Evolutionary conservation across 23 tunicate species (phyloP), one percentile per base, ranked within the genome.

Genomic region (Ciona savignyi): DNA sequence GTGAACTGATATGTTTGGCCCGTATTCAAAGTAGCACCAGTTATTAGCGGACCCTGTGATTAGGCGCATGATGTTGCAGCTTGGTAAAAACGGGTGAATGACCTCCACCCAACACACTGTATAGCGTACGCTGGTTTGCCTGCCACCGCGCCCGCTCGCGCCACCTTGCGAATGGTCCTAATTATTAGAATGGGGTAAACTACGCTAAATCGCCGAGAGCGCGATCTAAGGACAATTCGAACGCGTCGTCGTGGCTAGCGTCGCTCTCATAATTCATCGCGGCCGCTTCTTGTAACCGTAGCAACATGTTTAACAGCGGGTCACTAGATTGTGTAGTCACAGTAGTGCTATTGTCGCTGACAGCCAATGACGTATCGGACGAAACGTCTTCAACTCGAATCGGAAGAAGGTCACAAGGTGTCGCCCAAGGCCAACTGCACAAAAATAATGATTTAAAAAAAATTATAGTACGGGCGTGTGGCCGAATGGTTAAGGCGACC

Each of bases 281-380:
- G 1, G 77, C 70, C 6, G 87, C 96, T 30, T 88, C 96, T 29
- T 82, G 96, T 78, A 88, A 66, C 60, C 72, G 81, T 70, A 88
- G 62, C 79, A 88, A 29, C 96, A 88, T 88, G 75, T 82, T 88
- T 25, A 81, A 60, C 62, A 88, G 79, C 2, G 96, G 96, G 61
- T 88, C 96, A 27, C 60, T 51, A 51, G 71, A 60, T 27, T 74
- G 72, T 21, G 93, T 49, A 6, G 56, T 42, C 56, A 42, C 15
- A 23, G 67, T 35, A 19, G 70, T 25, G 23, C 27, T 28, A 0
- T 65, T 25, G 0, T 78, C 83, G 26, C 51, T 31, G 25, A 33
- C 51, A 4, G 33, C 61, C 49, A 35, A 23, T 27, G 73, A 15
- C 4, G 25, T 22, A 27, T 86, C 81, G 32, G 51, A 32, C 0